phyloP scores from a whole-genome alignment of 2,113 vertebrate genomes.

The Nanorana parkeri region DNA sequence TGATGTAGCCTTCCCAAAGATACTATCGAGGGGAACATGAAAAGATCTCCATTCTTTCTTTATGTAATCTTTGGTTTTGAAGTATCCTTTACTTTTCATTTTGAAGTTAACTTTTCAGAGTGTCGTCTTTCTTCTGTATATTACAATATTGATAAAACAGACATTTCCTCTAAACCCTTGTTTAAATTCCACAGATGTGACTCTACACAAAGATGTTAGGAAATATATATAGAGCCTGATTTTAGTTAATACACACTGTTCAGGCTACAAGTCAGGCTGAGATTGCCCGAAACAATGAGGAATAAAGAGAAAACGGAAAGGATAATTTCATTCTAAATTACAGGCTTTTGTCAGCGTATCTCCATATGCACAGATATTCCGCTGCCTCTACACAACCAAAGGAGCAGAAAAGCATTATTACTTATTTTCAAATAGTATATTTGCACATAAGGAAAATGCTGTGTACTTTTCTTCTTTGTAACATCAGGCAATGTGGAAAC shows the following conservation, averaged over 20 bases:
- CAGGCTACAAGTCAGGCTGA: constrained; percentile 18
- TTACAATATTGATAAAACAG: constrained; percentile 44
- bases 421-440: neutral
- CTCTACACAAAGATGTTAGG: neutral
- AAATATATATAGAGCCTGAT: neutral
- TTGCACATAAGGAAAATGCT: neutral
- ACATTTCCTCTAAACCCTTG: constrained; percentile 11
- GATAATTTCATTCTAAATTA: constrained; percentile 44
- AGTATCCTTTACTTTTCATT: constrained; percentile 28
- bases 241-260: constrained; percentile 33
- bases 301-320: constrained; percentile 36
- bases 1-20: constrained; percentile 17
- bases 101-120: constrained; percentile 11
- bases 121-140: constrained; percentile 16
- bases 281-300: constrained; percentile 36
- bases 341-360: constrained; percentile 35
- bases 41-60: constrained; percentile 21
- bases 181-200: constrained; percentile 50
- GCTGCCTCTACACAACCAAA: neutral
- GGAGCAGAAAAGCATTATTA: neutral
- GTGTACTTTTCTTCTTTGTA: neutral
- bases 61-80: constrained; percentile 36
- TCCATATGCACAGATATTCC: constrained; percentile 20
- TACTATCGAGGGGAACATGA: constrained; percentile 24
- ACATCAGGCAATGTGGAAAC: neutral